Conservation (phyloP, 2,113 vertebrate genomes). For the Ophthalmotilapia sp. region DNA sequence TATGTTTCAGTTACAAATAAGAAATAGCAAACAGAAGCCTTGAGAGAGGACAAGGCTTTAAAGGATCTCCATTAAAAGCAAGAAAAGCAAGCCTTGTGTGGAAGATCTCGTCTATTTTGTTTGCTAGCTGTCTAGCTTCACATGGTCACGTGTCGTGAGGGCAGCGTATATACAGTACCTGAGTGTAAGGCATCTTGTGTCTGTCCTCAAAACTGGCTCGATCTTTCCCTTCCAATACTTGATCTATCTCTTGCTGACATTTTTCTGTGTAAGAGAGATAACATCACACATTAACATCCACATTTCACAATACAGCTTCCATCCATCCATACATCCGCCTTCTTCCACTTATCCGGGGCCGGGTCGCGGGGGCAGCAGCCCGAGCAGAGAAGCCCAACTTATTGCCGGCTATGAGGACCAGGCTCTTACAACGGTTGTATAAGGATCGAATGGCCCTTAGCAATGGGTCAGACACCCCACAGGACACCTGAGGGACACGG, state of each 20-base stretch:
- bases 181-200: conserved; percentile 57
- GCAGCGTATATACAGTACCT: conserved; percentile 2
- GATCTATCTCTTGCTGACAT: conserved; percentile 63
- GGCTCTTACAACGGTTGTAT: background rate
- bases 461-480: background rate
- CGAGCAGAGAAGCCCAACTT: background rate
- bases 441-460: background rate
- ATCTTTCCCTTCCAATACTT: conserved; percentile 30
- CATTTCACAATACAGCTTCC: background rate
- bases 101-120: too few relatives aligned
- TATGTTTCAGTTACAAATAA: too few relatives aligned
- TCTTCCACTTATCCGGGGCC: background rate
- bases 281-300: background rate
- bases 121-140: too few relatives aligned
- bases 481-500: background rate
- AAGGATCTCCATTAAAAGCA: too few relatives aligned
- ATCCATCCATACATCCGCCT: background rate
- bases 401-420: background rate
- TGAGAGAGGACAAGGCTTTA: too few relatives aligned
- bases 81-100: too few relatives aligned
- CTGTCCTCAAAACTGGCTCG: conserved; percentile 39
- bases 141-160: too few relatives aligned
- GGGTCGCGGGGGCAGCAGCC: background rate
- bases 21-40: too few relatives aligned
- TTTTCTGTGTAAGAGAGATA: conserved; percentile 5